Evolutionary conservation across 2,888 invertebrate species (phyloP).

Genomic region (Melanotus villosus): DNA sequence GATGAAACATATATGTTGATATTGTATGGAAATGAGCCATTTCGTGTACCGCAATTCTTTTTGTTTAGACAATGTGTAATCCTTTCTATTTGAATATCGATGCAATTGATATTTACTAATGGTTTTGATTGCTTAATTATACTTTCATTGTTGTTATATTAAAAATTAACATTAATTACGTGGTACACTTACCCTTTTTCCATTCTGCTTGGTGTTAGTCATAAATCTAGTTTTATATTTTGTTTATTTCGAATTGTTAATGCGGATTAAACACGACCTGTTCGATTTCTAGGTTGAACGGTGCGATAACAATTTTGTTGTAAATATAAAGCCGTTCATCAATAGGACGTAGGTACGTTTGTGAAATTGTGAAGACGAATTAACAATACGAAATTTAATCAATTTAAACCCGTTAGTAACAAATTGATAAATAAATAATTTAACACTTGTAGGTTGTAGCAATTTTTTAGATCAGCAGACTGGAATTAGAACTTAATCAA

Average conservation of each 20-base stretch:
- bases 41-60: slow-evolving; percentile 18
- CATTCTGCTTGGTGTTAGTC: too few species aligned
- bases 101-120: slow-evolving; percentile 23
- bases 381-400: slow-evolving; percentile 2
- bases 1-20: slow-evolving; percentile 40
- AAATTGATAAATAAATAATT: too few species aligned
- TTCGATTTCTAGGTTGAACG: too few species aligned
- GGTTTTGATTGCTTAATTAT: slow-evolving; percentile 25
- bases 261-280: too few species aligned
- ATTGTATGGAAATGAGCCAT: slow-evolving; percentile 41
- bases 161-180: slow-evolving; percentile 16
- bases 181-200: too few species aligned
- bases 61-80: slow-evolving; percentile 30
- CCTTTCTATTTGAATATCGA: slow-evolving; percentile 36
- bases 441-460: too few species aligned
- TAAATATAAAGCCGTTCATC: neutral
- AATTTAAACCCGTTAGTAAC: too few species aligned
- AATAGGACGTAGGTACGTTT: slow-evolving; percentile 2
- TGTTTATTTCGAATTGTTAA: too few species aligned
- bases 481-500: too few species aligned
- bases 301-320: too few species aligned
- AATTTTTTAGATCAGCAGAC: too few species aligned
- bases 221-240: too few species aligned
- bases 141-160: slow-evolving; percentile 24
- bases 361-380: slow-evolving; percentile 16